These are phyloP conservation scores for Peromyscus californicus DNA, from an alignment of 2,113 vertebrate genomes.

Conservation along the genomic window DNA sequence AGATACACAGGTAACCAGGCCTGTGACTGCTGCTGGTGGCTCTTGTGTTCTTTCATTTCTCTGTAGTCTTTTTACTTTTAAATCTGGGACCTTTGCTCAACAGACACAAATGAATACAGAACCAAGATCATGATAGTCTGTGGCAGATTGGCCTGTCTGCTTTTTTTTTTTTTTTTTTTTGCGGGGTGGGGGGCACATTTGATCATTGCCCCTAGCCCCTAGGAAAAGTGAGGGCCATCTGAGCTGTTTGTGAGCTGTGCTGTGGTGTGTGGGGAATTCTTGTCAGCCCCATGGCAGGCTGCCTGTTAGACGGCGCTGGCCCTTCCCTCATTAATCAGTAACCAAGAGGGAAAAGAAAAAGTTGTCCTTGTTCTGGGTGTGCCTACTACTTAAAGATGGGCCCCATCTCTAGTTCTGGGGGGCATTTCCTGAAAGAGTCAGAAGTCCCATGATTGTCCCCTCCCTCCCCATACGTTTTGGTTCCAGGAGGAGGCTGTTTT, in stretches of 20 bases:
- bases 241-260: not conserved
- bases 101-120: not conserved
- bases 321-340: slow-evolving; percentile 68
- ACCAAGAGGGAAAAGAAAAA: slow-evolving; percentile 39
- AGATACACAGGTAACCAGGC: not conserved
- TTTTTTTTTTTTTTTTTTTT: too few species aligned
- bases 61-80: not conserved
- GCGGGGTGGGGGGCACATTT: not conserved
- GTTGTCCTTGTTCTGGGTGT: slow-evolving; percentile 3
- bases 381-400: slow-evolving; percentile 2
- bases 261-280: not conserved
- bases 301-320: not conserved
- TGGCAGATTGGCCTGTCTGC: not conserved
- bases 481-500: not conserved
- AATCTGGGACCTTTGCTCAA: not conserved
- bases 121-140: not conserved
- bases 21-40: not conserved
- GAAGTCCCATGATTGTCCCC: not conserved
- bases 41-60: not conserved
- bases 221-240: not conserved
- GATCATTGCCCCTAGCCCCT: not conserved
- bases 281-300: not conserved
- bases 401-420: not conserved
- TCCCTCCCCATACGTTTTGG: not conserved
- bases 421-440: slow-evolving; percentile 5